A percentile compares a stretch with the other conserved stretches of the same genome.
These are phyloP conservation scores for Pseudococcus viburni DNA, from an alignment of 2,888 invertebrate genomes.

Conservation along the genomic window DNA sequence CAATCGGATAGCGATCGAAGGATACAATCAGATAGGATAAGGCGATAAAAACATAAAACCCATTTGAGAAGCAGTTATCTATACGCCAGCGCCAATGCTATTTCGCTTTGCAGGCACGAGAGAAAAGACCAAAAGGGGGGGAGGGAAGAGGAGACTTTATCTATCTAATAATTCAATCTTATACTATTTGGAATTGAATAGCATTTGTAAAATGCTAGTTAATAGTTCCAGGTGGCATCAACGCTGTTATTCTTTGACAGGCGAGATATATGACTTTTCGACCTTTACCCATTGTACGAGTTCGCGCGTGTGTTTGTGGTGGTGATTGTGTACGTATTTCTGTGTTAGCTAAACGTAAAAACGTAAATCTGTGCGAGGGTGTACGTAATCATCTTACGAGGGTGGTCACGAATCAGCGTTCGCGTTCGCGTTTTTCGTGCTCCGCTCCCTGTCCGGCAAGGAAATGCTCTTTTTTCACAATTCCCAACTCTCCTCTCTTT, in stretches of 20 bases:
- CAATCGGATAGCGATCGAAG: not conserved
- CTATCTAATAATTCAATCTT: constrained; percentile 66
- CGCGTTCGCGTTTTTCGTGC: constrained; percentile 13
- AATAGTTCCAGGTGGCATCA: constrained; percentile 66
- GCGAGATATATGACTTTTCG: constrained; percentile 65
- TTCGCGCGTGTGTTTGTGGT: constrained; percentile 16
- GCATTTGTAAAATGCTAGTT: constrained; percentile 66
- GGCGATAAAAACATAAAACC: constrained; percentile 58
- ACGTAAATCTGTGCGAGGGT: constrained; percentile 61
- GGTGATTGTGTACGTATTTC: not conserved
- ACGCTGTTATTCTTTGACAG: constrained; percentile 65
- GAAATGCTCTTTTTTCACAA: constrained; percentile 50
- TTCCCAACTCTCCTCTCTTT: not conserved
- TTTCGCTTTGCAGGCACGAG: not conserved
- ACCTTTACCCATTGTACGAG: constrained; percentile 59
- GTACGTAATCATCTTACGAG: constrained; percentile 63
- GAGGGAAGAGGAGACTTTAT: constrained; percentile 32
- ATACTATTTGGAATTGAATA: constrained; percentile 59
- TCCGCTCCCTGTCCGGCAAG: not conserved
- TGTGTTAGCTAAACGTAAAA: not conserved
- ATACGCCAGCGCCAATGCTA: constrained; percentile 10
- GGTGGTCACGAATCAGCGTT: constrained; percentile 52
- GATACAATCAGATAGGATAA: constrained; percentile 39
- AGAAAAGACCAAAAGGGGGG: not conserved
- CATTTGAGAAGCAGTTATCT: constrained; percentile 53